Conservation (phyloP, 2,888 invertebrate species). For the Harmothoe impar region DNA sequence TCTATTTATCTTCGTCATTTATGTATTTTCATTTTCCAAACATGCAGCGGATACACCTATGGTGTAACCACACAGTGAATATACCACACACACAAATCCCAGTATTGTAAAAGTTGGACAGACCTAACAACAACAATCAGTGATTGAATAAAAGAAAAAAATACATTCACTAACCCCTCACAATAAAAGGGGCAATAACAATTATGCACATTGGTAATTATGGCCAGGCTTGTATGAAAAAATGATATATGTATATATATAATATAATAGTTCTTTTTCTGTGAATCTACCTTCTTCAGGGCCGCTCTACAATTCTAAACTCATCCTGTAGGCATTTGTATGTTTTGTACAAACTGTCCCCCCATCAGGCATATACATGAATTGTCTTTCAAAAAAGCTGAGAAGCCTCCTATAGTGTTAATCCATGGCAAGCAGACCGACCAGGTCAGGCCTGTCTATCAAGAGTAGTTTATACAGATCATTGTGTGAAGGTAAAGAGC, state of each 20-base stretch:
- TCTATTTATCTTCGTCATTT: neutral
- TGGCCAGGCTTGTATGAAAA: slow-evolving; percentile 60
- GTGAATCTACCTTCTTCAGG: slow-evolving; percentile 19
- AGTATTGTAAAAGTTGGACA: slow-evolving; percentile 60
- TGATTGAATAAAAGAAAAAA: slow-evolving; percentile 61
- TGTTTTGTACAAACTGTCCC: slow-evolving; percentile 37
- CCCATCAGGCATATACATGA: slow-evolving; percentile 49
- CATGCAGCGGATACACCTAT: slow-evolving; percentile 30
- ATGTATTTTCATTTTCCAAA: slow-evolving; percentile 16
- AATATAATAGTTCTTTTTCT: slow-evolving; percentile 41
- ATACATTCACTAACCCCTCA: slow-evolving; percentile 55
- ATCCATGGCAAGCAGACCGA: slow-evolving; percentile 60
- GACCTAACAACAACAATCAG: slow-evolving; percentile 62
- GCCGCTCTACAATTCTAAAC: slow-evolving; percentile 47
- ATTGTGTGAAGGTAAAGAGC: slow-evolving; percentile 51
- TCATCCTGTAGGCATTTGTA: slow-evolving; percentile 50
- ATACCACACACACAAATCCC: slow-evolving; percentile 59
- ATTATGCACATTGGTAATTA: slow-evolving; percentile 57
- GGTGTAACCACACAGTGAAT: slow-evolving; percentile 47
- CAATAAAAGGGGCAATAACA: slow-evolving; percentile 52
- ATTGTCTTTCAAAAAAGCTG: slow-evolving; percentile 31
- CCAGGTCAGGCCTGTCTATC: slow-evolving; percentile 42
- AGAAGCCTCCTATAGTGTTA: slow-evolving; percentile 58
- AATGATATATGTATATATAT: slow-evolving; percentile 41
- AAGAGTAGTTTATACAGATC: slow-evolving; percentile 51